These are phyloP conservation scores for Aurelia sp. DNA, from an alignment of 30 jellyfish, hydroid and myxozoan species.

Conservation along the genomic window DNA sequence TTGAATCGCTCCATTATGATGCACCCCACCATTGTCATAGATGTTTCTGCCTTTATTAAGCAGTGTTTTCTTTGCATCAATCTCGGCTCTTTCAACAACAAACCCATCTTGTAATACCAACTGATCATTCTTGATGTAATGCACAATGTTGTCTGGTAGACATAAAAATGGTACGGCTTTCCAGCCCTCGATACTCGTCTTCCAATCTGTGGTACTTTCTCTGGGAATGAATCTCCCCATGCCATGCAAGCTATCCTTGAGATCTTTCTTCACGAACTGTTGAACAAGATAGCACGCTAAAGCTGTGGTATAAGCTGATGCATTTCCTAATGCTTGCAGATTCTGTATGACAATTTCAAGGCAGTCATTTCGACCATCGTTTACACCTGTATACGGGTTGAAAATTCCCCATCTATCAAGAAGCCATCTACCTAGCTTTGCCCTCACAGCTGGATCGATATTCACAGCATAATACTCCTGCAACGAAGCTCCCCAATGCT, in stretches of 20 bases:
- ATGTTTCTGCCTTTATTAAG: slow-evolving; percentile 55
- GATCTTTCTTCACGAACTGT: slow-evolving; percentile 75
- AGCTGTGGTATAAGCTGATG: slow-evolving; percentile 64
- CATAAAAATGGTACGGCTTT: slow-evolving; percentile 74
- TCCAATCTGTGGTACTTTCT: slow-evolving; percentile 63
- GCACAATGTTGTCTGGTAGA: slow-evolving; percentile 83
- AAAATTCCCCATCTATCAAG: slow-evolving; percentile 74
- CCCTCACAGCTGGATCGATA: slow-evolving; percentile 68
- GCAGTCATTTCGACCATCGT: slow-evolving; percentile 79
- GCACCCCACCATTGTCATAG: slow-evolving; percentile 69
- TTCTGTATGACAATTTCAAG: slow-evolving; percentile 80
- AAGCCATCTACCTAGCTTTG: slow-evolving; percentile 84
- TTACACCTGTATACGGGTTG: slow-evolving; percentile 90
- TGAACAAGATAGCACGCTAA: slow-evolving; percentile 79
- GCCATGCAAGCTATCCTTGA: slow-evolving; percentile 64
- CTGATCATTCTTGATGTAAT: slow-evolving; percentile 74
- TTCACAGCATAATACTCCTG: slow-evolving; percentile 80
- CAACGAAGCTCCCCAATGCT: slow-evolving; percentile 81
- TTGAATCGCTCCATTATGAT: slow-evolving; percentile 62
- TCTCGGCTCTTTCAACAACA: slow-evolving; percentile 64
- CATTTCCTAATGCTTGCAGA: slow-evolving; percentile 65
- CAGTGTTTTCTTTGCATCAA: slow-evolving; percentile 64
- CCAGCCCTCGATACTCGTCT: slow-evolving; percentile 47
- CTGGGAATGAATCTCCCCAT: slow-evolving; percentile 76
- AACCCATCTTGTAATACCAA: slow-evolving; percentile 71